Base-by-base conservation (phyloP, 2,888 invertebrate species). In the Penaeus monodon region DNA sequence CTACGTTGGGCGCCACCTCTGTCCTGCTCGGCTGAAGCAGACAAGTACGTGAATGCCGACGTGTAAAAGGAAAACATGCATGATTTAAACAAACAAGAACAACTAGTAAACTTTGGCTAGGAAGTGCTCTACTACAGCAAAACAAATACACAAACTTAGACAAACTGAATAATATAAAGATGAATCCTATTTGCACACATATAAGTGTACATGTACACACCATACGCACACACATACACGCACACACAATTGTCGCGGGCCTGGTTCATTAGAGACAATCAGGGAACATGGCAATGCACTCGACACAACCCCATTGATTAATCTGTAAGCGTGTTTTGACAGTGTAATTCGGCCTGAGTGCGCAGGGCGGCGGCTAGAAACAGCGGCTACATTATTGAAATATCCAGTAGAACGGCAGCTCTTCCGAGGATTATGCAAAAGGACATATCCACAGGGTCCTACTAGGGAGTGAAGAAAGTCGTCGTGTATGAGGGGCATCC, bases 291-390 rank as follows among this genome's bases (percentile, higher is more conserved):
- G 79, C 79, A 63, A 79, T 79, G 64, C 79, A 78, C 78, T 78
- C 79, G n/a, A 57, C 79, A 79, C 64, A 27, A 14, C 27, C 63
- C 79, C 79, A 79, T 79, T 79, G 79, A 79, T 79, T 79, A 79
- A 79, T 79, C 79, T 79, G 79, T 79, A 63, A 78, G 79, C 79
- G 64, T 79, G 79, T 79, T 79, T 57, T 79, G 79, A 79, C 79
- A 79, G 79, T 63, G 78, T 27, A 57, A 63, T 77, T 49, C 49
- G 77, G 44, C 49, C 27, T 27, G 73, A 68, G 68, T 68, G 68
- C 68, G 68, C 29, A 68, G 57, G 57, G 57, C 57, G 57, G 57
- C 57, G 57, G 57, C 57, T 57, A 57, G 57, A 57, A 29, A 68
- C 29, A 29, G n/a, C 27, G n/a, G 27, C 44, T 27, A 22, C 77